These are phyloP conservation scores for Scaptomyza tumidula DNA, from an alignment of 2,888 invertebrate genomes.

Conservation along the genomic window DNA sequence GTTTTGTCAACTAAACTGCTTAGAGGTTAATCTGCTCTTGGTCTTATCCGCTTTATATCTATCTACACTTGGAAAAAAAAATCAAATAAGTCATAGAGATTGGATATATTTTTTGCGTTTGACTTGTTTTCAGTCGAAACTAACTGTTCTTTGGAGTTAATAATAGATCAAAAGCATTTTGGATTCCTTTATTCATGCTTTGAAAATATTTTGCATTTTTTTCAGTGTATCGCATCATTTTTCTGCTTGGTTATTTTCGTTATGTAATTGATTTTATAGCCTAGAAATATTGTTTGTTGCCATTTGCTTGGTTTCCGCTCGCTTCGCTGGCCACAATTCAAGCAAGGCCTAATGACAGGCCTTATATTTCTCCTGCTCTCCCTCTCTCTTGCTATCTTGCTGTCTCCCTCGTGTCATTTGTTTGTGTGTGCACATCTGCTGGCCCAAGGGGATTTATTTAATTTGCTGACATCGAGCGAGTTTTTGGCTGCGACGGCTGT, in stretches of 20 bases:
- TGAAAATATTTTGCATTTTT: background rate
- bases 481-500: slow-evolving; percentile 42
- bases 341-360: slow-evolving; percentile 49
- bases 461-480: slow-evolving; percentile 70
- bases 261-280: slow-evolving; percentile 79
- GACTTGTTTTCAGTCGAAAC: too few species aligned
- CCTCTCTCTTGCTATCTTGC: background rate
- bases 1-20: slow-evolving; percentile 43
- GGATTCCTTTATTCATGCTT: too few species aligned
- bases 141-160: too few species aligned
- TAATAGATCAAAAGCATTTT: too few species aligned
- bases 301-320: slow-evolving; percentile 5
- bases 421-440: slow-evolving; percentile 65
- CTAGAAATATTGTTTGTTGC: slow-evolving; percentile 50
- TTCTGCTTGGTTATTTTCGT: slow-evolving; percentile 50
- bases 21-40: slow-evolving; percentile 19
- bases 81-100: background rate
- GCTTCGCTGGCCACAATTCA: slow-evolving; percentile 52
- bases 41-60: background rate
- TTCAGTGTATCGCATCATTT: background rate
- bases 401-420: background rate
- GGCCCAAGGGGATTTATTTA: slow-evolving; percentile 79
- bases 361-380: slow-evolving; percentile 13
- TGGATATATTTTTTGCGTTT: too few species aligned
- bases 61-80: background rate